phyloP scores from a whole-genome alignment of 2,888 invertebrate species.

The Spatulosminthurus flaviceps region DNA sequence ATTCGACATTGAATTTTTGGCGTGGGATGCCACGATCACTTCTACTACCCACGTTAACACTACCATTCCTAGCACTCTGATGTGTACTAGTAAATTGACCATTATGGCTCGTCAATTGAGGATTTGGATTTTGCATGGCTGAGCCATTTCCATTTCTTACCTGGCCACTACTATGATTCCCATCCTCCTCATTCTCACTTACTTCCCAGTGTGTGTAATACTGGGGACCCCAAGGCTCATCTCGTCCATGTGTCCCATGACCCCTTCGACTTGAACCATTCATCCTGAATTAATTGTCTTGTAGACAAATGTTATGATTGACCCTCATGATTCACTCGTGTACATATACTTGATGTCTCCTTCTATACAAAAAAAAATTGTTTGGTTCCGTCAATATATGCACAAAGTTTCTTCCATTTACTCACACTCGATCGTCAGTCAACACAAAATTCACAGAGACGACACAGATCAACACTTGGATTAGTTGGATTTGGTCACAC shows the following conservation, averaged over 20 bases:
- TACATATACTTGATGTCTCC: too few species aligned
- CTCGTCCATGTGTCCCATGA: slow-evolving; percentile 19
- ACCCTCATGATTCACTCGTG: background rate
- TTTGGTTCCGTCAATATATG: too few species aligned
- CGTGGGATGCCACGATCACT: slow-evolving; percentile 46
- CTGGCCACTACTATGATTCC: too few species aligned
- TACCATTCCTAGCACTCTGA: slow-evolving; percentile 23
- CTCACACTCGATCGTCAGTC: too few species aligned
- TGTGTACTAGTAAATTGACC: background rate
- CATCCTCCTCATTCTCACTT: slow-evolving; percentile 35
- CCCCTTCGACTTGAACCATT: slow-evolving; percentile 1
- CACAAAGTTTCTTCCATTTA: too few species aligned
- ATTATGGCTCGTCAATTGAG: background rate
- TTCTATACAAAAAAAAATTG: too few species aligned
- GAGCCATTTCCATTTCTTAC: too few species aligned
- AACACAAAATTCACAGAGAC: too few species aligned
- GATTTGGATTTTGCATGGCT: background rate
- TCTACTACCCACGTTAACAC: slow-evolving; percentile 17
- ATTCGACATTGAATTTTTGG: slow-evolving; percentile 51
- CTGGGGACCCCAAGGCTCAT: slow-evolving; percentile 22
- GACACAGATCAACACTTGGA: too few species aligned
- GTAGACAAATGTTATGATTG: background rate
- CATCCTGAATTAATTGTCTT: background rate
- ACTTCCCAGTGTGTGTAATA: slow-evolving; percentile 46
- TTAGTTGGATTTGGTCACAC: too few species aligned